Evolutionary conservation across 2,797 vertebrate species (phyloP), one percentile per base, ranked within the genome.

Genomic region (Dermochelys coriacea): DNA sequence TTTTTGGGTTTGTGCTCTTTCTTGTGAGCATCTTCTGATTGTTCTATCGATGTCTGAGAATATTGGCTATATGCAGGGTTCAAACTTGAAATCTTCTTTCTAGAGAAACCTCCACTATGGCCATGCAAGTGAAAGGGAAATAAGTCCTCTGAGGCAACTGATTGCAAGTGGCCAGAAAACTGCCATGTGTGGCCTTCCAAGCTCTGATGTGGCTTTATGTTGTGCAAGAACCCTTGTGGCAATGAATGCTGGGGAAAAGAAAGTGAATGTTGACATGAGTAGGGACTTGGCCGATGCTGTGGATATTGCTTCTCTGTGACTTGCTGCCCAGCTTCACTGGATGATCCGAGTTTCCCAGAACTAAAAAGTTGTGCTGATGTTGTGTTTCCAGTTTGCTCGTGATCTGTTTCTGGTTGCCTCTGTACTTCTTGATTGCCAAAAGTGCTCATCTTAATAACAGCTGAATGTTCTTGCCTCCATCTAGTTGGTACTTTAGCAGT

Each of bases 1-100:
- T 99, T 99, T 98, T 99, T 99, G 93, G 99, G 99, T 98, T 99
- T 99, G 97, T 99, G 99, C 94, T 99, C 99, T 96, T 99, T 99
- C 96, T 99, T 99, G 94, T 99, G 99, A 97, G 98, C 98, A 93
- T 99, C 99, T 80, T 99, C 99, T 54, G 98, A 97, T 85, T 98
- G 98, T 93, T 99, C 99, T 18, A 99, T 96, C 96, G 98, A 98
- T 87, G 99, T 99, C 96, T 99, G 99, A 93, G 99, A 98, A 97
- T 99, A 99, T 94, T 99, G 99, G 98, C 98, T 98, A 74, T 99
- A 99, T 18, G 98, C 98, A 96, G 99, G 98, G 92, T 98, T 99
- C 98, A 99, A 98, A 98, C 98, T 99, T 84, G 99, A 98, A 96
- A 99, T 99, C 97, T 99, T 99, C 98, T 99, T 99, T 80, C 99